Percentiles rank a stretch among this genome's conserved stretches.
Conservation (phyloP, 1,140 invertebrate genomes). For the Hycleus cichorii region DNA sequence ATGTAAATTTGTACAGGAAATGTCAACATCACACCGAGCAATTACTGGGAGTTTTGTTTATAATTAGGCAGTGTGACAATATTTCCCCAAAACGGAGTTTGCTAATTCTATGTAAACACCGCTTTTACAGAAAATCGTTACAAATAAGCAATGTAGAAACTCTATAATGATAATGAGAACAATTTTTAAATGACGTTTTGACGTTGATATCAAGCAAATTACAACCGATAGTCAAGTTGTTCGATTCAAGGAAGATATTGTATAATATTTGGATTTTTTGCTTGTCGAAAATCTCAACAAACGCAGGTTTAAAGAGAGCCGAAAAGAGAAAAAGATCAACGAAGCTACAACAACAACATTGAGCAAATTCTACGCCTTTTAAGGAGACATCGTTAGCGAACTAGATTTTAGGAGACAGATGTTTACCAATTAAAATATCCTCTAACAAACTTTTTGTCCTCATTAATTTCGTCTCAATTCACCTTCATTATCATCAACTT, state of each 20-base stretch:
- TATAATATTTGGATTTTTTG: background rate
- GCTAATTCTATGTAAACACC: slow-evolving; percentile 37
- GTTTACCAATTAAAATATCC: slow-evolving; percentile 15
- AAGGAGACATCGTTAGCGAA: slow-evolving; percentile 12
- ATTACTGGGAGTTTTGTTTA: slow-evolving; percentile 39
- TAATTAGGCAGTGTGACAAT: slow-evolving; percentile 39
- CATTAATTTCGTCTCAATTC: background rate
- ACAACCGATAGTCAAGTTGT: background rate
- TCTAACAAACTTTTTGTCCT: slow-evolving; percentile 5
- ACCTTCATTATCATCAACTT: background rate
- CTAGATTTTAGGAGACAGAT: slow-evolving; percentile 11
- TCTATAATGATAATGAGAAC: background rate
- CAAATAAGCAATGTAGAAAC: slow-evolving; percentile 19
- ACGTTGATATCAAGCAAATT: too few relatives aligned
- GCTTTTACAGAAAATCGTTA: slow-evolving; percentile 19
- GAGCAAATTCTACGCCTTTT: slow-evolving; percentile 12
- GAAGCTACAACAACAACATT: background rate
- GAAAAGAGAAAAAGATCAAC: background rate
- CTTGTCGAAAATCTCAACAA: background rate
- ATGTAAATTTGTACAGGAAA: slow-evolving; percentile 38
- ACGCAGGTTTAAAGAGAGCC: background rate
- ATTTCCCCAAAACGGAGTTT: slow-evolving; percentile 35
- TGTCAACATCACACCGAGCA: slow-evolving; percentile 37
- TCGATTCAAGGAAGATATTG: background rate
- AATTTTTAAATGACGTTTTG: background rate